Evolutionary conservation across 2,797 vertebrate genomes (phyloP).

Genomic region (Bufotes viridis): DNA sequence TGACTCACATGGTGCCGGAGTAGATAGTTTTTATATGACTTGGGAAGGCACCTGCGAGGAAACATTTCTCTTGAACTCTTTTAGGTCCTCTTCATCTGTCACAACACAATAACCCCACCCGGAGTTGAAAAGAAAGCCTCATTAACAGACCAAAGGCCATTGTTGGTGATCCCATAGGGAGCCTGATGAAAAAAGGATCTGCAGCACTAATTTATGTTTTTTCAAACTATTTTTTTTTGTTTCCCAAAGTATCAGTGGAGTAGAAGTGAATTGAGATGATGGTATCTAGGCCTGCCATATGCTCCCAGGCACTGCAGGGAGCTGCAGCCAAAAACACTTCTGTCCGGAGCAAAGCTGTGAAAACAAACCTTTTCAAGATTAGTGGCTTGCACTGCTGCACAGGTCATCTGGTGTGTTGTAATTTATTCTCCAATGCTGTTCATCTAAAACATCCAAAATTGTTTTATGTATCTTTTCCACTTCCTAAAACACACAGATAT

Average conservation of each 20-base stretch:
- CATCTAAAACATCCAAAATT: slow-evolving; percentile 44
- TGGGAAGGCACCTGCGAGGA: slow-evolving; percentile 58
- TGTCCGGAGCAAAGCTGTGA: slow-evolving; percentile 79
- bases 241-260: slow-evolving; percentile 69
- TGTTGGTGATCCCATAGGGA: slow-evolving; percentile 17
- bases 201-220: slow-evolving; percentile 70
- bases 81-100: slow-evolving; percentile 59
- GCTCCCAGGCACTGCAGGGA: slow-evolving; percentile 75
- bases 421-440: slow-evolving; percentile 40
- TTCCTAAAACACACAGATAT: slow-evolving; percentile 1
- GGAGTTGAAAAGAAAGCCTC: slow-evolving; percentile 52
- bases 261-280: slow-evolving; percentile 67
- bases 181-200: slow-evolving; percentile 25
- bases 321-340: slow-evolving; percentile 68
- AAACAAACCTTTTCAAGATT: slow-evolving; percentile 78
- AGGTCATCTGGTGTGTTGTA: slow-evolving; percentile 67
- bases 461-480: slow-evolving; percentile 35
- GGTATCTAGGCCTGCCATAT: slow-evolving; percentile 72
- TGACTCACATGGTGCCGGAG: slow-evolving; percentile 64
- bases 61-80: slow-evolving; percentile 50
- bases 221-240: slow-evolving; percentile 68
- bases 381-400: slow-evolving; percentile 71
- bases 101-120: slow-evolving; percentile 51
- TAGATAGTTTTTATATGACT: slow-evolving; percentile 60
- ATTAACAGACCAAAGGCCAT: slow-evolving; percentile 62